Evolutionary conservation across 2,888 invertebrate species (phyloP).

Genomic region (Cheilosia vulpina): DNA sequence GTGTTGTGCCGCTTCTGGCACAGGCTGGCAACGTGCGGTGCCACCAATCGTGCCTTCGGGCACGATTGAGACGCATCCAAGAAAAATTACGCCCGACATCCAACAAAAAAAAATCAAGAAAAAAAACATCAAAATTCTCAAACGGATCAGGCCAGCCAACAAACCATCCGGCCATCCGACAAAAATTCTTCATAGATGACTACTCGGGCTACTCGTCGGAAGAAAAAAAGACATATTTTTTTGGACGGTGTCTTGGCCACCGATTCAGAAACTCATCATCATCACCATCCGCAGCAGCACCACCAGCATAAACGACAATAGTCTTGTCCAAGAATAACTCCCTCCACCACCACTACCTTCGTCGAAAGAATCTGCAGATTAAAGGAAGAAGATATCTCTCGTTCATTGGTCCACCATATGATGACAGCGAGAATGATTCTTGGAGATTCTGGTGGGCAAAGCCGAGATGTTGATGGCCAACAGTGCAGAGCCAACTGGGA

Average conservation of each 20-base stretch:
- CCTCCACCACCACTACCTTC: conserved; percentile 48
- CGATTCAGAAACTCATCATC: conserved; percentile 78
- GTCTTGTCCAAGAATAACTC: conserved; percentile 79
- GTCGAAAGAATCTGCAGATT: conserved; percentile 34
- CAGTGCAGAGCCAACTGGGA: conserved; percentile 47
- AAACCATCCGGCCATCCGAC: conserved; percentile 62
- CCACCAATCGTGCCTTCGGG: conserved; percentile 79
- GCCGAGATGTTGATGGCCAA: conserved; percentile 71
- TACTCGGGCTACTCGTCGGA: conserved; percentile 56
- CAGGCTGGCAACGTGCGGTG: conserved; percentile 79
- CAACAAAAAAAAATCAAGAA: conserved; percentile 61
- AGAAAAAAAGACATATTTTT: conserved; percentile 49
- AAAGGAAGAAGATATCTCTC: conserved; percentile 34
- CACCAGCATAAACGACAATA: conserved; percentile 59
- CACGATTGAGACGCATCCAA: conserved; percentile 80
- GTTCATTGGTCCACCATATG: conserved; percentile 66
- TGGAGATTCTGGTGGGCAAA: conserved; percentile 71
- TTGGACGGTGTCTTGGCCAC: conserved; percentile 77
- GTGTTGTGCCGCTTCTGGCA: conserved; percentile 79
- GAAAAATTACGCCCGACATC: conserved; percentile 78
- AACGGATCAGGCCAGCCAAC: conserved; percentile 73
- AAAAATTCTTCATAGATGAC: conserved; percentile 63
- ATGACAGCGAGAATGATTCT: conserved; percentile 71
- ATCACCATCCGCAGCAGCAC: conserved; percentile 60
- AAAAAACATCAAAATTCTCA: conserved; percentile 65